A percentile compares a stretch with the other conserved stretches of the same genome.
phyloP scores from a whole-genome alignment of 2,797 vertebrate genomes.

The Buphagus erythrorhynchus region DNA sequence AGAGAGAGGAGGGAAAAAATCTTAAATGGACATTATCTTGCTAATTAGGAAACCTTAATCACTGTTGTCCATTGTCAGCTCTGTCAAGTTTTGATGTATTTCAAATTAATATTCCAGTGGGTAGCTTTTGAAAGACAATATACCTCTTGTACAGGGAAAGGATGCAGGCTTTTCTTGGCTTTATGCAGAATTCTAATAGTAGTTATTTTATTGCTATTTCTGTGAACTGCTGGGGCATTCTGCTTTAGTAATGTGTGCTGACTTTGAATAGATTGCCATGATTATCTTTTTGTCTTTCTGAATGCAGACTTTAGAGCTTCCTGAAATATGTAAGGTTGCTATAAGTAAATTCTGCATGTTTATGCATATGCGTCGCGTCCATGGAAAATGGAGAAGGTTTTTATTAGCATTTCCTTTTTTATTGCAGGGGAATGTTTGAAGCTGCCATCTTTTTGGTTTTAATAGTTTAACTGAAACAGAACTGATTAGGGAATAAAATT shows the following conservation, averaged over 20 bases:
- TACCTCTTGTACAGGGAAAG: not conserved
- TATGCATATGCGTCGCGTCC: fast-evolving
- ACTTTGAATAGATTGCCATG: not conserved
- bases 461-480: not conserved
- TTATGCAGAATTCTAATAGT: not conserved
- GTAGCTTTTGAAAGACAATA: not conserved
- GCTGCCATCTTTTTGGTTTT: not conserved
- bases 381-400: not conserved
- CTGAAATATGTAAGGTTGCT: not conserved
- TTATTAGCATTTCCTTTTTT: not conserved
- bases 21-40: not conserved
- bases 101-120: not conserved
- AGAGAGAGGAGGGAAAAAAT: not conserved
- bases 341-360: not conserved
- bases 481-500: not conserved
- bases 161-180: not conserved
- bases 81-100: not conserved
- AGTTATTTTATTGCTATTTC: not conserved
- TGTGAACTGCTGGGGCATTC: not conserved
- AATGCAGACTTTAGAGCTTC: not conserved
- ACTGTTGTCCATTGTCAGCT: not conserved
- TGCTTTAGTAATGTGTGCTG: not conserved
- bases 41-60: not conserved
- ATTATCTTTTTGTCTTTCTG: not conserved
- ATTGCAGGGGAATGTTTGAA: not conserved